Base-by-base conservation (phyloP, 2,113 vertebrate genomes). In the Menura novaehollandiae region DNA sequence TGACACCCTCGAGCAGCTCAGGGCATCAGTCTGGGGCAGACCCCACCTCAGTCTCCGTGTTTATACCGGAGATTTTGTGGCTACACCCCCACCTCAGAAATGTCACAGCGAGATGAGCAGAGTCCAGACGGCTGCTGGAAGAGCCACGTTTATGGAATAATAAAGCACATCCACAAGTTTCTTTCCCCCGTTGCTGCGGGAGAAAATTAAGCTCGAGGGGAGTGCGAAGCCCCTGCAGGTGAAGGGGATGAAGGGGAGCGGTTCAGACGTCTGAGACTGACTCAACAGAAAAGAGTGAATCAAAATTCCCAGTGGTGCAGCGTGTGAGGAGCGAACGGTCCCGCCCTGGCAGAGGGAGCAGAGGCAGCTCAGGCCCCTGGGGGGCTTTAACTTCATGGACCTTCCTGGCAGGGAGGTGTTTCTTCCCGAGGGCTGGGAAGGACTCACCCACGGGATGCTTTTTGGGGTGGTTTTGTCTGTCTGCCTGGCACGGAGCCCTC, bases 11-110 rank as follows among this genome's bases (percentile, higher is more conserved):
- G 1, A 22, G 62, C 79, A 83, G 86, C 66, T 83, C 74, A 7
- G 19, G 44, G 47, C 82, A 30, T 8, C 0, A 1, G 11, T 24
- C 58, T 68, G 58, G 0, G 4, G 71, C 86, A 86, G 58, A 68
- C 2, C 71, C 51, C 67, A 10, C 27, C 83, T 52, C 1, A 0
- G n/a, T 44, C 52, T 15, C 71, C 5, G 78, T 0, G 4, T 12
- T 66, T 24, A 0, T 9, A 46, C 64, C 3, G 3, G 59, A 49
- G 84, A 9, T 35, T 11, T 1, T 20, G 56, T 28, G 44, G 68
- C 55, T 81, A 4, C 64, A 67, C 6, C 68, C 28, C 15, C 28
- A 0, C 1, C 0, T 49, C 87, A 53, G 68, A 51, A 62, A 32
- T 3, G 81, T 47, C 91, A 23, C 72, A 32, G 26, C 0, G 1